These are phyloP conservation scores for Scaptomyza reducta DNA, from an alignment of 2,888 invertebrate species.

Conservation along the genomic window DNA sequence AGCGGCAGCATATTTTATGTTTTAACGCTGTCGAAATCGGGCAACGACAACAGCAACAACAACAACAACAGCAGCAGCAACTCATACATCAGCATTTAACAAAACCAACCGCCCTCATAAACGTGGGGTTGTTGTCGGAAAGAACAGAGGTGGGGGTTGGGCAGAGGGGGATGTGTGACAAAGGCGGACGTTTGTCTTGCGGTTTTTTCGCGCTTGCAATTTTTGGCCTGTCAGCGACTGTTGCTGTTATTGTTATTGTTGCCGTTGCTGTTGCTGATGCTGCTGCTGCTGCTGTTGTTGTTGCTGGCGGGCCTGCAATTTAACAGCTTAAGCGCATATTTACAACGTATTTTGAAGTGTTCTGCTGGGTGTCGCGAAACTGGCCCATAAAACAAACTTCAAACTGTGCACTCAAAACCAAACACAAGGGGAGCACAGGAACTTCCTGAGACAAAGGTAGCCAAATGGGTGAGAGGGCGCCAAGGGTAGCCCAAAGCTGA, in stretches of 20 bases:
- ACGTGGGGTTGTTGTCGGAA: slow-evolving; percentile 36
- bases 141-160: neutral
- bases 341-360: slow-evolving; percentile 68
- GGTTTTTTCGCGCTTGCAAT: slow-evolving; percentile 74
- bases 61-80: slow-evolving; percentile 47
- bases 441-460: slow-evolving; percentile 2
- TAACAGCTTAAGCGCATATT: slow-evolving; percentile 75
- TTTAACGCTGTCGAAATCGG: slow-evolving; percentile 82
- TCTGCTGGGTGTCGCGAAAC: slow-evolving; percentile 44
- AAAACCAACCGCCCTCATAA: slow-evolving; percentile 45
- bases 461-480: neutral
- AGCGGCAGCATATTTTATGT: slow-evolving; percentile 80
- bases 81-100: slow-evolving; percentile 22
- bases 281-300: slow-evolving; percentile 12
- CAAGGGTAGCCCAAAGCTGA: slow-evolving; percentile 33
- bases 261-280: slow-evolving; percentile 2
- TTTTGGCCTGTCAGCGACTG: slow-evolving; percentile 69
- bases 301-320: slow-evolving; percentile 59
- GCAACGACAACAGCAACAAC: slow-evolving; percentile 41
- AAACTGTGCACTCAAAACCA: slow-evolving; percentile 19
- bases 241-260: slow-evolving; percentile 47
- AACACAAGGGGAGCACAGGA: slow-evolving; percentile 3
- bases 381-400: slow-evolving; percentile 52
- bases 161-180: slow-evolving; percentile 6
- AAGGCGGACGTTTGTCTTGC: slow-evolving; percentile 66